Evolutionary conservation across 1,140 invertebrate species (phyloP), one percentile per base, ranked within the genome.

Genomic region (Chelonus insularis): DNA sequence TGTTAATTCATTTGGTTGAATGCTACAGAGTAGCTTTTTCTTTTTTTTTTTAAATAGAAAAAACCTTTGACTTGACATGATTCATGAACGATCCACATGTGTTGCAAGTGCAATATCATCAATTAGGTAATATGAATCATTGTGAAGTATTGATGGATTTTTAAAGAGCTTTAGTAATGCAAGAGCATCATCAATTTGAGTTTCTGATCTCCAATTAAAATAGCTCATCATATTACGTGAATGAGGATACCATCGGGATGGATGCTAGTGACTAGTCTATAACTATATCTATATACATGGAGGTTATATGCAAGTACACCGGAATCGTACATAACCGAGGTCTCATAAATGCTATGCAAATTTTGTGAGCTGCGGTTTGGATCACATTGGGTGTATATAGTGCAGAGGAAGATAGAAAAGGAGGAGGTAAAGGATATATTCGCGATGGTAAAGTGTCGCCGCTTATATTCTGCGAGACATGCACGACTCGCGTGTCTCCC

Each of bases 401-500:
- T 55, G 59, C 2, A 29, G 25, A 25, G 21, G 9, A 20, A 11
- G 32, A 37, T 20, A 36, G 16, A 20, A 16, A 43, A 21, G 36
- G 36, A 52, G n/a, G 11, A 57, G n/a, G 23, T n/a, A 14, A 20
- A n/a, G 45, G 20, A 21, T 37, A 41, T 51, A 50, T 39, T 23
- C 39, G 1, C 23, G 58, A 41, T 32, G 65, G 70, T 63, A 63
- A 71, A 72, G 69, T 74, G 72, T 74, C 72, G 72, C 67, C 69
- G 72, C 66, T 71, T 68, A 70, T 72, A 71, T 72, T 67, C 63
- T 64, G 64, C 68, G 74, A 71, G 75, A 77, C 75, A 77, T 75
- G 75, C 71, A 54, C 70, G 66, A 71, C 70, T 79, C 74, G 73
- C 75, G 75, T 79, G 73, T 77, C 73, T 74, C 68, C 62, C 75